phyloP scores from a whole-genome alignment of 2,113 vertebrate genomes.

The Pedionomus torquatus region DNA sequence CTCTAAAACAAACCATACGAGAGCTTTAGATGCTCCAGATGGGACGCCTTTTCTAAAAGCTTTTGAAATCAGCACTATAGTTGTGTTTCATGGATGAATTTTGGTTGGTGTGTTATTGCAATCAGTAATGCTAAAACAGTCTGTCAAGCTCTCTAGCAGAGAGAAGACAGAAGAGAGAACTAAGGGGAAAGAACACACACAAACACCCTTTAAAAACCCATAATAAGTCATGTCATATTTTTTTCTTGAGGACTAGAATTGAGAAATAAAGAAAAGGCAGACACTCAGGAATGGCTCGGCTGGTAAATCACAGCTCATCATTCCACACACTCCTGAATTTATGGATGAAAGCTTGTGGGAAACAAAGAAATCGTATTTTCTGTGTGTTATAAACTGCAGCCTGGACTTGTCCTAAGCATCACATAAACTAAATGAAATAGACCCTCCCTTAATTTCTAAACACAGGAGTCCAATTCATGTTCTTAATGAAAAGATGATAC shows the following conservation, averaged over 20 bases:
- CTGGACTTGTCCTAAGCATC: background rate
- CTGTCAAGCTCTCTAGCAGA: slow-evolving; percentile 19
- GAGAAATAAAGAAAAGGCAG: slow-evolving; percentile 17
- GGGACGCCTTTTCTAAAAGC: slow-evolving; percentile 25
- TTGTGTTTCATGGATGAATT: slow-evolving; percentile 35
- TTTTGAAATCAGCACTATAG: slow-evolving; percentile 44
- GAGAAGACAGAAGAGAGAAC: slow-evolving; percentile 31
- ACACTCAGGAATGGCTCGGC: background rate
- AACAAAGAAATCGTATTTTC: background rate
- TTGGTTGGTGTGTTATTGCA: slow-evolving; percentile 37
- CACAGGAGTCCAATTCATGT: background rate
- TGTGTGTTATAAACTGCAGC: background rate
- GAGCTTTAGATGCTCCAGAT: slow-evolving; percentile 53
- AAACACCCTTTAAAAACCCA: background rate
- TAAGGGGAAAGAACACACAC: background rate
- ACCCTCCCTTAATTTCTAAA: background rate
- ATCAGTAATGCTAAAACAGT: slow-evolving; percentile 57
- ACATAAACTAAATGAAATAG: background rate
- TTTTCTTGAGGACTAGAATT: background rate
- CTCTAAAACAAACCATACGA: slow-evolving; percentile 49
- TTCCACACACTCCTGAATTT: background rate
- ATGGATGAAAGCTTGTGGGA: background rate
- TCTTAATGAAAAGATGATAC: background rate
- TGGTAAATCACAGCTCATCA: background rate
- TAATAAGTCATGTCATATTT: background rate